phyloP scores from a whole-genome alignment of 2,888 invertebrate species.

The Seira ritae region DNA sequence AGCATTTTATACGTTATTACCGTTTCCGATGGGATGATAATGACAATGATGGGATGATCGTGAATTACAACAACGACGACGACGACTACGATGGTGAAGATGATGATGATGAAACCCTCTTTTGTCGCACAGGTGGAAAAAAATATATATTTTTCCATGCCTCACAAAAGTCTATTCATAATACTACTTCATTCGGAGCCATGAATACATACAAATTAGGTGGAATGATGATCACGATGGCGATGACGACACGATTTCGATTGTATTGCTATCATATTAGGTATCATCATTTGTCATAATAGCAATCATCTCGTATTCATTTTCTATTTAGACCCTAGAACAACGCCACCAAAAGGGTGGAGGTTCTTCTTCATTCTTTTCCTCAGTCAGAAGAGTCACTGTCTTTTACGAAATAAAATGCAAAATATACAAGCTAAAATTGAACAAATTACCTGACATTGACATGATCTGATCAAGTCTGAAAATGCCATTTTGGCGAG shows the following conservation, averaged over 20 bases:
- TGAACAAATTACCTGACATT: no score
- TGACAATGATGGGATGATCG: conserved; percentile 10
- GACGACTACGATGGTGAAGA: conserved; percentile 32
- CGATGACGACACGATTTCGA: background rate
- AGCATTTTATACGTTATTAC: conserved; percentile 60
- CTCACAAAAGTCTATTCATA: conserved; percentile 54
- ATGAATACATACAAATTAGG: background rate
- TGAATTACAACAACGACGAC: conserved; percentile 9
- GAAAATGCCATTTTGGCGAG: no score
- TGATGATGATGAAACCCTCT: conserved; percentile 25
- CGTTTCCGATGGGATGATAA: conserved; percentile 55
- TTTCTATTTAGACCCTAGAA: background rate
- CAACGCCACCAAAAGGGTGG: background rate
- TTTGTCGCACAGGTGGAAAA: background rate
- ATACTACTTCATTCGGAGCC: no score
- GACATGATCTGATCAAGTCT: no score
- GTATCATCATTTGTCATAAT: conserved; percentile 51
- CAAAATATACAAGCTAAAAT: background rate
- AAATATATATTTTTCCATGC: conserved; percentile 14
- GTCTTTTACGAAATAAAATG: background rate
- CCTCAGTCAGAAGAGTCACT: background rate
- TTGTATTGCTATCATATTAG: background rate
- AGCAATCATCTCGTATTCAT: conserved; percentile 35
- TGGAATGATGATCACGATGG: conserved; percentile 39
- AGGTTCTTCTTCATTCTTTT: conserved; percentile 9